Percentiles rank a stretch among this genome's conserved stretches.
Evolutionary conservation across 1,140 invertebrate species (phyloP).

Genomic region (Schlechtendalia chinensis): DNA sequence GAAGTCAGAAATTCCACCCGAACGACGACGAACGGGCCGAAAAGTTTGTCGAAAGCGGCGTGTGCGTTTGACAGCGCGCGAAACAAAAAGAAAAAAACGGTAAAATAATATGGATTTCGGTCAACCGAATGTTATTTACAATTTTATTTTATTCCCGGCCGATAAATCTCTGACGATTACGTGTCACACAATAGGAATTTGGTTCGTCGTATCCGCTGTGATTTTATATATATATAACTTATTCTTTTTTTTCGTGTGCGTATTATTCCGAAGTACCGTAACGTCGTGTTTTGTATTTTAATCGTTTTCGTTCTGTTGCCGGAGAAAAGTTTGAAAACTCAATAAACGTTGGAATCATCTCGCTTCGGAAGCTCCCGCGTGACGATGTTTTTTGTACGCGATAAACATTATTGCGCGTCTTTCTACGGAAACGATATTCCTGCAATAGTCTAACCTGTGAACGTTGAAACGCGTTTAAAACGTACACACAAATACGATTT

Average conservation of each 20-base stretch:
- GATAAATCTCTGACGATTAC: conserved; percentile 8
- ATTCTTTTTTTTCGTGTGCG: neutral
- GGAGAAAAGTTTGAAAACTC: neutral
- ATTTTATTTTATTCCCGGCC: no score
- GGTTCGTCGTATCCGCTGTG: neutral
- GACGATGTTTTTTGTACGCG: no score
- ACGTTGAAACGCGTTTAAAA: neutral
- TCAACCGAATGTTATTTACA: conserved; percentile 15
- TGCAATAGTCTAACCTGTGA: neutral
- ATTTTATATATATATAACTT: no score
- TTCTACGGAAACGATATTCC: no score
- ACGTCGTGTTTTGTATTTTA: neutral
- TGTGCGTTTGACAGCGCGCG: conserved; percentile 6
- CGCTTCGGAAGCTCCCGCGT: neutral
- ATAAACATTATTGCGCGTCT: no score
- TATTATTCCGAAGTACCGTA: neutral
- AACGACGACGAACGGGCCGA: neutral
- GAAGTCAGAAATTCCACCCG: neutral
- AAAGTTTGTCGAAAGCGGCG: conserved; percentile 16
- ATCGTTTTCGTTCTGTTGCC: neutral
- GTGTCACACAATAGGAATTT: neutral
- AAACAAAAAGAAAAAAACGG: neutral
- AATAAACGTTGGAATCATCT: neutral
- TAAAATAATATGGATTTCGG: conserved; percentile 18
- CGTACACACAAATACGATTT: no score